Base-by-base conservation (phyloP, 1,140 invertebrate species). In the Pseudomyrmex pallidus region DNA sequence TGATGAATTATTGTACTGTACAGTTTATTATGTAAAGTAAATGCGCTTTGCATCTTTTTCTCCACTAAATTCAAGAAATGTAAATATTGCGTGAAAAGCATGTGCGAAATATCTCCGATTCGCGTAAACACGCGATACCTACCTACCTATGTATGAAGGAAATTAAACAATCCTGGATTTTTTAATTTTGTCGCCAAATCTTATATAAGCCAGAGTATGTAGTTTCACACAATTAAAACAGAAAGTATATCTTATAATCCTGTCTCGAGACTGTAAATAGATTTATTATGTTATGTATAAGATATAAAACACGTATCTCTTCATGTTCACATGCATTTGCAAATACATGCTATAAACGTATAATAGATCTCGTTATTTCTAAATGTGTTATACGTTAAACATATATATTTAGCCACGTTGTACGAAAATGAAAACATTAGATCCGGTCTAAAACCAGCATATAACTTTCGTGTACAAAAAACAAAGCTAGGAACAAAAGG, bases 21-120 rank as follows among this genome's bases (percentile, higher is more conserved):
- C 82, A 87, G 82, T 78, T 85, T 84, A 61, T 72, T 82, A 12
- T 74, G 61, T 83, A 80, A 80, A 83, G 13, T 61, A 25, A 48
- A 63, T 54, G 1, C 50, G 46, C 20, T 80, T 80, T 72, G 54
- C 76, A 84, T 67, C 22, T 25, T 22, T 78, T 78, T 62, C 54
- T 56, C 44, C 70, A n/a, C n/a, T 48, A 74, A 82, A 82, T 74
- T 82, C 44, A 48, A 56, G 46, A 35, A 59, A 50, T 80, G 76
- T 80, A 80, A 80, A 80, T 80, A 80, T 72, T 48, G 46, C 76
- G 66, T 80, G 54, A 68, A 68, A 57, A 68, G 76, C 74, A 68
- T 67, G 52, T 57, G 74, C 52, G 25, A 13, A 72, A 78, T 70
- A 57, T 35, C 35, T 70, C 54, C 76, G 52, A 48, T 17, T 80